phyloP scores from a whole-genome alignment of 2,888 invertebrate species.

The Acanthosepion lycidas region DNA sequence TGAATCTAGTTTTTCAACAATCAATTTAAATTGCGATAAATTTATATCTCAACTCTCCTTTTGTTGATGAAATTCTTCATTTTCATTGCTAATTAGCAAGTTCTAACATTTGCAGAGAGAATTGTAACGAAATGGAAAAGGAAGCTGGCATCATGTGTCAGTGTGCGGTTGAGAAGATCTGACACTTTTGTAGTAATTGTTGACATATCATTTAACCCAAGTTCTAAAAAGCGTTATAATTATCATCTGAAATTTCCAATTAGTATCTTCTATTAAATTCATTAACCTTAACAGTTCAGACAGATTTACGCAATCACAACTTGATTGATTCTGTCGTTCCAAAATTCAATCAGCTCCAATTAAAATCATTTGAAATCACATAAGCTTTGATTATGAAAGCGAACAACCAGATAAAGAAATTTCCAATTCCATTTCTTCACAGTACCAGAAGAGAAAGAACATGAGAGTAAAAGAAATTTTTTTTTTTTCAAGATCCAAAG shows the following conservation, averaged over 20 bases:
- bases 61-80: conserved; percentile 33
- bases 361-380: conserved; percentile 33
- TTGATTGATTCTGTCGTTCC: not conserved
- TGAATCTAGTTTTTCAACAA: conserved; percentile 33
- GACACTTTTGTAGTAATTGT: conserved; percentile 33
- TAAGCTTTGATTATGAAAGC: conserved; percentile 33
- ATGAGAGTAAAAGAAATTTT: not conserved
- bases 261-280: conserved; percentile 33
- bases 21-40: conserved; percentile 33
- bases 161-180: not conserved
- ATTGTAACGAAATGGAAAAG: conserved; percentile 17
- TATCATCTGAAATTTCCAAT: conserved; percentile 23
- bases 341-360: not conserved
- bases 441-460: not conserved
- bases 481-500: not conserved
- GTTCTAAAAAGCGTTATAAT: not conserved
- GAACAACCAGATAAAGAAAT: conserved; percentile 11
- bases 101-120: not conserved
- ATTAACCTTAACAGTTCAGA: conserved; percentile 33
- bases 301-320: conserved; percentile 33
- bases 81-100: conserved; percentile 12
- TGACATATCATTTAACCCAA: conserved; percentile 16
- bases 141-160: not conserved
- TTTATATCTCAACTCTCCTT: conserved; percentile 33
- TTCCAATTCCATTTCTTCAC: not conserved